phyloP scores from a whole-genome alignment of 2,113 vertebrate genomes.

The Pelvicachromis taeniatus region DNA sequence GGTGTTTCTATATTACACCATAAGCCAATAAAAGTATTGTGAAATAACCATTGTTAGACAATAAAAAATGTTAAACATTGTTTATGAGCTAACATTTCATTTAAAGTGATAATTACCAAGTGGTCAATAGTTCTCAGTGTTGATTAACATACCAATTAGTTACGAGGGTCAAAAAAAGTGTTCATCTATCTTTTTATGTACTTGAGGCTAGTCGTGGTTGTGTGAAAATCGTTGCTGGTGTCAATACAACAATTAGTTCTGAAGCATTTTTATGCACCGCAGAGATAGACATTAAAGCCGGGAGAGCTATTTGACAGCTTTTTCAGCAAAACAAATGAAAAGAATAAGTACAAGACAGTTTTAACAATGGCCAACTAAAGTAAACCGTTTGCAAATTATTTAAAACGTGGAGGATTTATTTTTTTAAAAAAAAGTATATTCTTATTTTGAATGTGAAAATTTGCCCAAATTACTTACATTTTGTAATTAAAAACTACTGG shows the following conservation, averaged over 20 bases:
- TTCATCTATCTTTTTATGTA: background rate
- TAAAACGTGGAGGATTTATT: background rate
- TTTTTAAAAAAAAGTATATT: background rate
- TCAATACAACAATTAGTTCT: background rate
- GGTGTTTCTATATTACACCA: background rate
- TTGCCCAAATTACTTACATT: background rate
- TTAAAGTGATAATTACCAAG: background rate
- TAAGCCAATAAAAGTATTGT: background rate
- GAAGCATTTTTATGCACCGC: background rate
- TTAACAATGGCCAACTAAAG: background rate
- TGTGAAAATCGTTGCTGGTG: background rate
- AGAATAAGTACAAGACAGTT: accelerated
- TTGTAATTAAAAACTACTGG: background rate
- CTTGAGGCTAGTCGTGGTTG: background rate
- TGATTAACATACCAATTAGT: background rate
- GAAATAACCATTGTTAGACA: accelerated
- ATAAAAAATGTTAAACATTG: background rate
- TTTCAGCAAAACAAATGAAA: background rate
- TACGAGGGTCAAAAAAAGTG: background rate
- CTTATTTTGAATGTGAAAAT: background rate
- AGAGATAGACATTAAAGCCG: background rate
- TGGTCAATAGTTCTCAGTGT: background rate
- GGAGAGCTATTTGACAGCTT: background rate
- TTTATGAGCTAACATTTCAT: background rate
- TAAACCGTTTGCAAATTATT: background rate